Percentiles rank a stretch among this genome's conserved stretches.
Evolutionary conservation across 2,888 invertebrate genomes (phyloP).

Genomic region (Helicoverpa assulta): DNA sequence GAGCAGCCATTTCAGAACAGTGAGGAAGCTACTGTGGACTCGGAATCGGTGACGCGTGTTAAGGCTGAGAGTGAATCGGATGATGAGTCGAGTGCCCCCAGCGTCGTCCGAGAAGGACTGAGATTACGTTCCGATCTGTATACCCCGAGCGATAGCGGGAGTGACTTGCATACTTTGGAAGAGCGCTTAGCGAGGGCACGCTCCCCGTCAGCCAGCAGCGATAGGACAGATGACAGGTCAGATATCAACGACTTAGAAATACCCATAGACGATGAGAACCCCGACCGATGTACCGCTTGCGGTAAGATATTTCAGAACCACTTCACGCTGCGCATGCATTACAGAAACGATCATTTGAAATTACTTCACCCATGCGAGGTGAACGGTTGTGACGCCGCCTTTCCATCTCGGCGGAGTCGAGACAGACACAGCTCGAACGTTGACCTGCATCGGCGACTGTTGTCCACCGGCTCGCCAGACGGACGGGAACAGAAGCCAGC

Average conservation of each 20-base stretch:
- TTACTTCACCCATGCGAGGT: conserved; percentile 97
- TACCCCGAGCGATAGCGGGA: conserved; percentile 88
- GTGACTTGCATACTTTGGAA: conserved; percentile 88
- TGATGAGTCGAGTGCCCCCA: conserved; percentile 86
- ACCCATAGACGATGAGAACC: conserved; percentile 96
- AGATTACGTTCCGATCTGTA: conserved; percentile 85
- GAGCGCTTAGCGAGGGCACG: conserved; percentile 88
- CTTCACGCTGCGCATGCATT: conserved; percentile 97
- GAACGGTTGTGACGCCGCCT: conserved; percentile 97
- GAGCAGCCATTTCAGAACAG: conserved; percentile 87
- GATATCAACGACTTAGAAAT: conserved; percentile 92
- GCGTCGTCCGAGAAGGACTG: conserved; percentile 86
- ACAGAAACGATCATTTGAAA: conserved; percentile 97
- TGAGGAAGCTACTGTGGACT: conserved; percentile 81
- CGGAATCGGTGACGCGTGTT: conserved; percentile 82
- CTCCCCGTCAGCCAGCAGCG: conserved; percentile 85
- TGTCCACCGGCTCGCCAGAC: conserved; percentile 86
- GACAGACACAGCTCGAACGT: conserved; percentile 91
- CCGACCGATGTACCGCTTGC: conserved; percentile 95
- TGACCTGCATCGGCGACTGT: conserved; percentile 87
- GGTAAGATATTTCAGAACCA: conserved; percentile 97
- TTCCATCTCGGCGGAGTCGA: conserved; percentile 94
- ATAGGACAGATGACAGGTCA: conserved; percentile 81
- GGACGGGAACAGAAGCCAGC: conserved; percentile 88
- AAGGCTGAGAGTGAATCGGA: conserved; percentile 89